Conservation (phyloP, 1,140 invertebrate genomes). For the Zaprionus ghesquierei region DNA sequence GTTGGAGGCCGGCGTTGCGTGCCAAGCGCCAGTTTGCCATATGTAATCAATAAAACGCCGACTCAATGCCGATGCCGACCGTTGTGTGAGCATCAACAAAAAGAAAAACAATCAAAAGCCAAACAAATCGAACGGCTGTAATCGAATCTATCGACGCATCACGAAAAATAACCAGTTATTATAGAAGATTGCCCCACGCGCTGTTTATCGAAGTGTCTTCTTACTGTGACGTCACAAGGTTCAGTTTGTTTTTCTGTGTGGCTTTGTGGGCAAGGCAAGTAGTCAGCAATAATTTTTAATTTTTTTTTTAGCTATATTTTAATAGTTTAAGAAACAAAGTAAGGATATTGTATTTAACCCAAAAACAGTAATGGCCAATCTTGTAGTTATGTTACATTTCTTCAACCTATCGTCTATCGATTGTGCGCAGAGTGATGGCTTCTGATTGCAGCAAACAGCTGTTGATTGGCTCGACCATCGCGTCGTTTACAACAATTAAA, state of each 20-base stretch:
- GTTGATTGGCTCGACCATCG: constrained; percentile 21
- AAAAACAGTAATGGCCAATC: not conserved
- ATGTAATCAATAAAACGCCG: constrained; percentile 53
- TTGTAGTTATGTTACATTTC: not conserved
- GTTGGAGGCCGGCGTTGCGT: constrained; percentile 63
- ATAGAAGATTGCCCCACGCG: not conserved
- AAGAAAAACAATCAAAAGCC: constrained; percentile 25
- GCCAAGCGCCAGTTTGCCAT: constrained; percentile 42
- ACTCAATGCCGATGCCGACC: constrained; percentile 33
- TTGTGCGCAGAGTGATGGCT: constrained; percentile 3
- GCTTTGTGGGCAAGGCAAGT: no score
- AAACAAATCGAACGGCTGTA: constrained; percentile 22
- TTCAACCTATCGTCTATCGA: not conserved
- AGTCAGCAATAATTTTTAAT: no score
- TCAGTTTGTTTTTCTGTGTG: no score
- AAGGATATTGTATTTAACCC: no score
- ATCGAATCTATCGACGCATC: constrained; percentile 31
- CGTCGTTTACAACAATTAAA: constrained; percentile 43
- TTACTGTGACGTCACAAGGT: not conserved
- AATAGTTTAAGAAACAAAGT: not conserved
- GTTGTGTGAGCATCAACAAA: constrained; percentile 20
- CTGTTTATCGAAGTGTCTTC: not conserved
- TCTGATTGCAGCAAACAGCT: constrained; percentile 23
- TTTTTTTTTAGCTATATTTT: not conserved
- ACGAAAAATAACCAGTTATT: not conserved